Conservation (phyloP, 1,140 invertebrate species). For the Conus ventricosus region DNA sequence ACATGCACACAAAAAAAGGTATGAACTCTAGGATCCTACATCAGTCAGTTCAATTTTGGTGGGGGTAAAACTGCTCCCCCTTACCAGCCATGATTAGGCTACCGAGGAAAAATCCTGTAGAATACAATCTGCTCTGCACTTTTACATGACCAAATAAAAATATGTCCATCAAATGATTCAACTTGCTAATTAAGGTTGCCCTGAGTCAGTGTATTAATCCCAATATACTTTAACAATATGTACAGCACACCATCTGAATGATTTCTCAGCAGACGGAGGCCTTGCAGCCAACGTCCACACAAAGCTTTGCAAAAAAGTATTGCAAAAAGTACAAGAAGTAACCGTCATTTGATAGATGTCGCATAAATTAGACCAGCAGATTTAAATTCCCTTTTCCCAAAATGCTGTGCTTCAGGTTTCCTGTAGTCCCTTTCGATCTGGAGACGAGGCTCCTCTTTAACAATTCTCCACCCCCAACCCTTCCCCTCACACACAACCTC, state of each 20-base stretch:
- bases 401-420: not conserved
- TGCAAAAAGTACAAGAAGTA: not conserved
- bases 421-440: not conserved
- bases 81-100: not conserved
- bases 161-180: not conserved
- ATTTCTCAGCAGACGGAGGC: not conserved
- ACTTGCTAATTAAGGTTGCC: conserved; percentile 6
- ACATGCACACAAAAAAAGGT: not conserved
- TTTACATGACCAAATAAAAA: not conserved
- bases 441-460: too few species aligned
- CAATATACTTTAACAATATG: conserved; percentile 25
- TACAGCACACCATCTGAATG: conserved; percentile 13
- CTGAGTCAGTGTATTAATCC: conserved; percentile 33
- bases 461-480: too few species aligned
- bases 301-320: not conserved
- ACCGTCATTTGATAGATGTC: not conserved
- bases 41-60: not conserved
- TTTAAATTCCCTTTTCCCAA: not conserved
- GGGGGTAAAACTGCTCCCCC: not conserved
- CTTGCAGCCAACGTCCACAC: not conserved
- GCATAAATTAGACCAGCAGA: not conserved
- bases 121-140: not conserved
- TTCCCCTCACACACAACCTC: too few species aligned
- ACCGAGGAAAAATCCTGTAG: not conserved
- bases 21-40: not conserved